phyloP scores from a whole-genome alignment of 2,888 invertebrate species.

The Plusia festucae region DNA sequence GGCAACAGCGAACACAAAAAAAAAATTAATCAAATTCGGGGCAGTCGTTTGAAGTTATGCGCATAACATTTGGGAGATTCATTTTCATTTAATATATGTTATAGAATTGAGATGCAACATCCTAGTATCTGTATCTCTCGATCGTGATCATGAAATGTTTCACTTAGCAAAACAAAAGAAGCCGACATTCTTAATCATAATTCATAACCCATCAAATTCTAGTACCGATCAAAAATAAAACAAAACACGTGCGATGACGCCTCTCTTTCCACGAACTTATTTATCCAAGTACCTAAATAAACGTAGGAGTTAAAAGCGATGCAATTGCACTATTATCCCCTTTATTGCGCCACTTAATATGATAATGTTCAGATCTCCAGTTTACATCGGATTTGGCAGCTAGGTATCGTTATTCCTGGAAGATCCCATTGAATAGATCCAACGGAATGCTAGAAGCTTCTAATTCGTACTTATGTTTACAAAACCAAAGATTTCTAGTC shows the following conservation, averaged over 20 bases:
- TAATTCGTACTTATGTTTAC: constrained; percentile 14
- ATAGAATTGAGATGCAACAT: no score
- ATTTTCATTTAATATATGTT: no score
- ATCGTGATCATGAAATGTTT: neutral
- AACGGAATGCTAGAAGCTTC: constrained; percentile 20
- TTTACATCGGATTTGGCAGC: constrained; percentile 41
- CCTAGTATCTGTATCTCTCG: neutral
- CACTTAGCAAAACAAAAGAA: neutral
- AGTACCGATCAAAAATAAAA: constrained; percentile 1
- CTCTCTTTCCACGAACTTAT: constrained; percentile 22
- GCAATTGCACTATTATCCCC: constrained; percentile 19
- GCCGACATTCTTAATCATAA: neutral
- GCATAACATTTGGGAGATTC: no score
- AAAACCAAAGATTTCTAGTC: no score
- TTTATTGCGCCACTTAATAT: constrained; percentile 46
- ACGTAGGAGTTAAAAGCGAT: constrained; percentile 16
- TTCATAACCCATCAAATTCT: constrained; percentile 1
- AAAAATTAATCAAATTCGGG: no score
- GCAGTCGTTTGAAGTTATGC: no score
- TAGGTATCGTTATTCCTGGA: constrained; percentile 21
- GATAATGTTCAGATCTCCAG: constrained; percentile 37
- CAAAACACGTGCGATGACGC: neutral
- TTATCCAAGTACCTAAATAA: constrained; percentile 41
- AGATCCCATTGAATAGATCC: constrained; percentile 16
- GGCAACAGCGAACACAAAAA: no score